These are phyloP conservation scores for Morone chrysops DNA, from an alignment of 2,113 vertebrate genomes.

Conservation along the genomic window DNA sequence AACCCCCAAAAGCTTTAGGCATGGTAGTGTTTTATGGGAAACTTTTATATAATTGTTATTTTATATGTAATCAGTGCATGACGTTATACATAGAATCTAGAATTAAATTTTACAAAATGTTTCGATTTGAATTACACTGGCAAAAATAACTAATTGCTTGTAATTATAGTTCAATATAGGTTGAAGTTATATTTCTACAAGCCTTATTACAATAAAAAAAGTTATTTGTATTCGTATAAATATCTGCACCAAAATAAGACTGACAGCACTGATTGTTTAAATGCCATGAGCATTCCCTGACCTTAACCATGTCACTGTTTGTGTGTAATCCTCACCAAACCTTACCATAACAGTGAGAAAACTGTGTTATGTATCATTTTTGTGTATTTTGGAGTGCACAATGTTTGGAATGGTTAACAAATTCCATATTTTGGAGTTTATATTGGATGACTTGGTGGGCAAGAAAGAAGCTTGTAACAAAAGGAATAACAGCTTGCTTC, in stretches of 20 bases:
- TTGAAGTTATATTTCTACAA: background rate
- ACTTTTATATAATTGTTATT: background rate
- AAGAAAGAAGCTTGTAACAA: background rate
- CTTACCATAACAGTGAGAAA: background rate
- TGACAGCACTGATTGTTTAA: background rate
- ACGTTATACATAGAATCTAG: background rate
- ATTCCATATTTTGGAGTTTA: too few species aligned
- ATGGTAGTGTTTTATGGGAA: conserved; percentile 6
- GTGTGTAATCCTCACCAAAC: background rate
- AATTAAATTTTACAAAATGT: background rate
- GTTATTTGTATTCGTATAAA: background rate
- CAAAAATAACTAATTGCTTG: background rate
- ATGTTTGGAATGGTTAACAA: too few species aligned
- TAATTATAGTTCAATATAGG: background rate
- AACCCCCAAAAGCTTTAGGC: background rate
- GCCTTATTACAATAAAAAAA: background rate
- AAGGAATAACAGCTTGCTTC: background rate
- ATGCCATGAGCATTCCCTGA: background rate
- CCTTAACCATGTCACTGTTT: background rate
- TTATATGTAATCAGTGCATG: background rate
- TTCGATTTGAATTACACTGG: background rate
- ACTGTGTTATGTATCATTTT: background rate
- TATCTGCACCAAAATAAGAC: background rate
- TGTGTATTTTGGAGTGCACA: background rate
- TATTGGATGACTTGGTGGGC: too few species aligned